phyloP scores from a whole-genome alignment of 2,797 vertebrate genomes.

The Perdix hodgsoniae region DNA sequence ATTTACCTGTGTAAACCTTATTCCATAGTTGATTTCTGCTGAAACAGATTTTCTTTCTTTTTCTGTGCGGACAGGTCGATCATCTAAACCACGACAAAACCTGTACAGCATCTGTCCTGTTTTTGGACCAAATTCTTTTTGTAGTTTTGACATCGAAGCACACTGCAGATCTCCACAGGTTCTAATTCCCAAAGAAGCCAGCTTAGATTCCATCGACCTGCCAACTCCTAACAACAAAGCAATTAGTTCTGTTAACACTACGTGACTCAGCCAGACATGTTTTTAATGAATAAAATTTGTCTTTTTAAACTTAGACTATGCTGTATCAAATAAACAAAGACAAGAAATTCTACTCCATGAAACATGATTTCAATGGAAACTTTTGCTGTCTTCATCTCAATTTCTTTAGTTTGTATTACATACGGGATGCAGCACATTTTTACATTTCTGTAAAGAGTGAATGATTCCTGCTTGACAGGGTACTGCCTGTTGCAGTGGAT shows the following conservation, averaged over 20 bases:
- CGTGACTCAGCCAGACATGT: neutral
- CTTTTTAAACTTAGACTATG: neutral
- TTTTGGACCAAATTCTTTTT: constrained; percentile 95
- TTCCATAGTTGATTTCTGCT: constrained; percentile 98
- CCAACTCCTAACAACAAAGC: constrained; percentile 89
- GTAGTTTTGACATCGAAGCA: constrained; percentile 90
- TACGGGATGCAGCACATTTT: neutral
- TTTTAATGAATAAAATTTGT: neutral
- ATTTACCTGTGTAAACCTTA: constrained; percentile 92
- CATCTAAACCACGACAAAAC: constrained; percentile 95
- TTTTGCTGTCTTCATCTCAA: neutral
- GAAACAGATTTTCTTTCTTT: constrained; percentile 98
- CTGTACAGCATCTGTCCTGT: constrained; percentile 96
- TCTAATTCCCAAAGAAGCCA: constrained; percentile 89
- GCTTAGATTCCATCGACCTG: constrained; percentile 91
- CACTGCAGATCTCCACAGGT: constrained; percentile 95
- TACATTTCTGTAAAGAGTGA: neutral
- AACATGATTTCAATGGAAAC: neutral
- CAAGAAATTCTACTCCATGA: neutral
- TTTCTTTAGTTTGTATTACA: neutral
- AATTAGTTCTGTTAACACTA: constrained; percentile 32
- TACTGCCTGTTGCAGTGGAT: neutral
- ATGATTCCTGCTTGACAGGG: neutral
- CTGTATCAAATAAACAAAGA: neutral
- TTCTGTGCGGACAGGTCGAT: constrained; percentile 92